phyloP scores from a whole-genome alignment of 92 coral and sea anemone genomes.

The Siderastrea radians region DNA sequence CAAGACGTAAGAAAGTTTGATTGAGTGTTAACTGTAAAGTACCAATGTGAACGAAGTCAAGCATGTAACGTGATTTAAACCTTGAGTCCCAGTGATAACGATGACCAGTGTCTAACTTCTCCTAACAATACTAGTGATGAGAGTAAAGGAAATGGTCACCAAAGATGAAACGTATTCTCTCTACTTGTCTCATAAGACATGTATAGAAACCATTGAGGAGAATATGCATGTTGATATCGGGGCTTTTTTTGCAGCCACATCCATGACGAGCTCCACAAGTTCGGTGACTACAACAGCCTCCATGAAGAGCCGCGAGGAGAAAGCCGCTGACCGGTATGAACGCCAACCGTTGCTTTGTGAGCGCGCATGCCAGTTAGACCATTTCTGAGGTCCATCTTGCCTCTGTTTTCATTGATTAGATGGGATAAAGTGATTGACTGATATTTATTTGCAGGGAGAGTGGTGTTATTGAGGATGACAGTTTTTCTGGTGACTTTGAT shows the following conservation, averaged over 20 bases:
- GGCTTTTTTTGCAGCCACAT: slow-evolving; percentile 59
- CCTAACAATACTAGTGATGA: too few relatives aligned
- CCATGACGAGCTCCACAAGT: slow-evolving; percentile 81
- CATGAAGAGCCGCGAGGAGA: slow-evolving; percentile 89
- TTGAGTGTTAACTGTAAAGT: too few relatives aligned
- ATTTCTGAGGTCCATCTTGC: neutral
- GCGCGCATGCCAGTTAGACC: neutral
- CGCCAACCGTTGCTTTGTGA: neutral
- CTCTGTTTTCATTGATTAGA: neutral
- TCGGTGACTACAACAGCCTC: slow-evolving; percentile 78
- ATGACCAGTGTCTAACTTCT: too few relatives aligned
- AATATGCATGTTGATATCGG: too few relatives aligned
- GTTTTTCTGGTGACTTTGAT: slow-evolving; percentile 92
- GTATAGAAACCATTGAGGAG: too few relatives aligned
- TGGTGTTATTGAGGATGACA: slow-evolving; percentile 97
- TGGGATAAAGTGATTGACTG: neutral
- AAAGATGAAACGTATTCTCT: too few relatives aligned
- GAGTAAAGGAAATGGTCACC: too few relatives aligned
- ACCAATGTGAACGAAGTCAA: neutral
- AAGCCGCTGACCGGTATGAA: slow-evolving; percentile 89
- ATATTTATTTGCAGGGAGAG: slow-evolving; percentile 82
- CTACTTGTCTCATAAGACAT: too few relatives aligned
- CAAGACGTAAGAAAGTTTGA: too few relatives aligned
- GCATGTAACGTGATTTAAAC: neutral
- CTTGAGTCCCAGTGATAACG: too few relatives aligned